phyloP scores from a whole-genome alignment of 2,113 vertebrate genomes.

The Setophaga kirtlandii region DNA sequence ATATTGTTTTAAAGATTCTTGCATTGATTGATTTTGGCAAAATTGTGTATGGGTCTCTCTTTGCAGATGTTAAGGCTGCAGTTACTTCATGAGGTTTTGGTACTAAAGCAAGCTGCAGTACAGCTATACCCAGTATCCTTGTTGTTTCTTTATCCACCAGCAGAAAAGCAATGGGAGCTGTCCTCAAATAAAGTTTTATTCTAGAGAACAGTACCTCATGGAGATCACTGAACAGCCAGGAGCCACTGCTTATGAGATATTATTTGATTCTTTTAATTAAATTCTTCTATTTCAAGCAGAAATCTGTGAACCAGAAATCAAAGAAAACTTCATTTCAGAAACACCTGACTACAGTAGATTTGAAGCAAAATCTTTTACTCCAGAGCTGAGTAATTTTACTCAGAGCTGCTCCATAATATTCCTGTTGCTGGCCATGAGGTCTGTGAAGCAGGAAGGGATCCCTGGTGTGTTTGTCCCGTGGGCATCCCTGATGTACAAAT shows the following conservation, averaged over 20 bases:
- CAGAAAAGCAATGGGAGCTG: neutral
- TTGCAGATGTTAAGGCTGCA: neutral
- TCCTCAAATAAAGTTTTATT: neutral
- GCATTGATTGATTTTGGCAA: neutral
- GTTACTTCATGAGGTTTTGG: neutral
- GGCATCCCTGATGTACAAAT: neutral
- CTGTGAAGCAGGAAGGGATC: neutral
- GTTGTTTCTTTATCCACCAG: neutral
- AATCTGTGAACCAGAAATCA: neutral
- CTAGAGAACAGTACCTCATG: neutral
- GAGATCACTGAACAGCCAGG: neutral
- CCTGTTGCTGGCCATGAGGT: neutral
- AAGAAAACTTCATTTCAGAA: constrained; percentile 2
- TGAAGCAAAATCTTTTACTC: neutral
- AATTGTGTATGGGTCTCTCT: neutral
- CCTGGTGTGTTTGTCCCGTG: neutral
- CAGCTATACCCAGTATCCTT: neutral
- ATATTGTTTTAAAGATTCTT: neutral
- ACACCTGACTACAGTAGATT: neutral
- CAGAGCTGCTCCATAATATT: neutral
- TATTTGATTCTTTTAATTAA: neutral
- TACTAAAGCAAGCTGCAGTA: neutral
- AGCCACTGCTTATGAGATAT: neutral
- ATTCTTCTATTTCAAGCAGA: constrained; percentile 15
- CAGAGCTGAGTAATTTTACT: neutral